phyloP scores from a whole-genome alignment of 2,888 invertebrate species.

The Troilus luridus region DNA sequence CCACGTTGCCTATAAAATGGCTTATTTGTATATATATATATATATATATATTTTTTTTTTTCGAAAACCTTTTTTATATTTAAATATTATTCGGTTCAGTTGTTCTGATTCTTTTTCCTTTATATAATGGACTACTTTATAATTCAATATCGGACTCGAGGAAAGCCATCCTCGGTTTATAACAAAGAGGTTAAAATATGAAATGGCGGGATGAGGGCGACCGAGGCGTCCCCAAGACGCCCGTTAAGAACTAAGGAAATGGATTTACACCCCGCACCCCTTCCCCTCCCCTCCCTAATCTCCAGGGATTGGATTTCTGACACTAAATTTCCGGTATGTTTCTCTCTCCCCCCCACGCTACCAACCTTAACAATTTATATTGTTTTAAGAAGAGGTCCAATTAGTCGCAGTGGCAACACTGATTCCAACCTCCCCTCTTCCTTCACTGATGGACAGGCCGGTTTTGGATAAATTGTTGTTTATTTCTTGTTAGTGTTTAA shows the following conservation, averaged over 20 bases:
- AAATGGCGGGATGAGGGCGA: neutral
- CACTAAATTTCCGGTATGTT: slow-evolving; percentile 36
- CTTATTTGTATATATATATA: no score
- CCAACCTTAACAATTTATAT: neutral
- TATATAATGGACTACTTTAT: neutral
- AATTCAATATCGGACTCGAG: neutral
- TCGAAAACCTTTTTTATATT: no score
- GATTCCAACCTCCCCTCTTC: neutral
- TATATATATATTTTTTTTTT: no score
- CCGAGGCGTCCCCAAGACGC: neutral
- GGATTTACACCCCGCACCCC: neutral
- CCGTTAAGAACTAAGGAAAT: slow-evolving; percentile 1
- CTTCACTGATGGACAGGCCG: neutral
- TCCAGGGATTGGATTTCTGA: slow-evolving; percentile 15
- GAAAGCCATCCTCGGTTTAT: neutral
- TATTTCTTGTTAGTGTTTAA: neutral
- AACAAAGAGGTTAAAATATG: neutral
- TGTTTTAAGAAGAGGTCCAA: slow-evolving; percentile 40
- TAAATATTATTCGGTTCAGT: neutral
- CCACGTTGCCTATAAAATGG: no score
- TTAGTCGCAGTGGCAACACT: neutral
- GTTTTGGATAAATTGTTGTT: neutral
- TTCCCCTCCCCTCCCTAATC: neutral
- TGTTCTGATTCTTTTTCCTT: neutral
- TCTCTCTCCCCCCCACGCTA: neutral